A percentile compares a stretch with the other conserved stretches of the same genome.
Evolutionary conservation across 2,888 invertebrate genomes (phyloP).

Genomic region (Melipona bicolor): DNA sequence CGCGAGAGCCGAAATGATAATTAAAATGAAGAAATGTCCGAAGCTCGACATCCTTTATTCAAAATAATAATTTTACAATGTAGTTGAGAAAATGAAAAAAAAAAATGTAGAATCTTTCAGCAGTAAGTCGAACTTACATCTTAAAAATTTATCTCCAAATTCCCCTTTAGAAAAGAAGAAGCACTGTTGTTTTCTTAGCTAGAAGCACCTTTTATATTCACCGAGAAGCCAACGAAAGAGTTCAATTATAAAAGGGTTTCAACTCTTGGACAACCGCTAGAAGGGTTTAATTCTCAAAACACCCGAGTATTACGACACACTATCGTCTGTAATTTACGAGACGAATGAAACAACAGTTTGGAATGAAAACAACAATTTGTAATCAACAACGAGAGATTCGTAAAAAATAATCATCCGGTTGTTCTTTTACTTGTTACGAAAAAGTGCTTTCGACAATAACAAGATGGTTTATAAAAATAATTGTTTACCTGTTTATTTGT

Average conservation of each 20-base stretch:
- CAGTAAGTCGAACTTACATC: conserved; percentile 28
- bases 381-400: not conserved
- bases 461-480: conserved; percentile 34
- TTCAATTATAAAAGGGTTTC: conserved; percentile 43
- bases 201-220: conserved; percentile 46
- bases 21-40: conserved; percentile 7
- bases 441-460: no score
- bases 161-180: not conserved
- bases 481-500: conserved; percentile 22
- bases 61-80: not conserved
- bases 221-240: conserved; percentile 54
- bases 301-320: conserved; percentile 5
- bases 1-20: not conserved
- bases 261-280: no score
- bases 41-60: conserved; percentile 20
- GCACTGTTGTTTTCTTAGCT: conserved; percentile 60
- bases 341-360: not conserved
- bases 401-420: no score
- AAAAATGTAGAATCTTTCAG: no score
- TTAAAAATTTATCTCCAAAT: not conserved
- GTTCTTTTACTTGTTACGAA: no score
- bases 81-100: not conserved
- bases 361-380: not conserved
- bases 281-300: conserved; percentile 27
- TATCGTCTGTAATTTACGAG: not conserved